Evolutionary conservation across 2,797 vertebrate genomes (phyloP).

Genomic region (Sarcoramphus papa): DNA sequence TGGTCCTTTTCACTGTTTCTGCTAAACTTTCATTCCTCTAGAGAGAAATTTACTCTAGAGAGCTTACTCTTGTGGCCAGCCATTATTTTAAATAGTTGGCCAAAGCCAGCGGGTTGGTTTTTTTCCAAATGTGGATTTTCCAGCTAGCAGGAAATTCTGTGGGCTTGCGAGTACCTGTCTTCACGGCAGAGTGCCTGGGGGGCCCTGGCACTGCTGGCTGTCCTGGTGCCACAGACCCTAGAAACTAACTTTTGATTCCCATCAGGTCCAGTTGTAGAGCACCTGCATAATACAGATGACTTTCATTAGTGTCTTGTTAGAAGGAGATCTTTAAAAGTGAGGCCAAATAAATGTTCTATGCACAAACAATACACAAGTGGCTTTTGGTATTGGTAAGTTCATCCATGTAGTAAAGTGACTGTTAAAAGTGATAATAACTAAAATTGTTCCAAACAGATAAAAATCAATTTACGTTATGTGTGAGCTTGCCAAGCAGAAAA

Average conservation of each 20-base stretch:
- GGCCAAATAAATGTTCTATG: not conserved
- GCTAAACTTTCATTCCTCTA: not conserved
- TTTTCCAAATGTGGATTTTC: not conserved
- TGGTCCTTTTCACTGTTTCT: not conserved
- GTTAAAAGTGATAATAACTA: not conserved
- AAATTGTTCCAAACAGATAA: not conserved
- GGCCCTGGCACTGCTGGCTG: not conserved
- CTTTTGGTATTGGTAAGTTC: not conserved
- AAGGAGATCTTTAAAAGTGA: not conserved
- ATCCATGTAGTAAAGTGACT: not conserved
- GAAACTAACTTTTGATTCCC: not conserved
- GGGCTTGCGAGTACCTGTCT: not conserved
- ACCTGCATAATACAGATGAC: not conserved
- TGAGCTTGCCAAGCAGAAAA: not conserved
- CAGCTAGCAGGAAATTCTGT: not conserved
- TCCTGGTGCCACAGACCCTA: not conserved
- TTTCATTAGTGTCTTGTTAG: not conserved
- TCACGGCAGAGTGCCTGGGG: not conserved
- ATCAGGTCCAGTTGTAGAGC: not conserved
- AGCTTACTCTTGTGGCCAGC: not conserved
- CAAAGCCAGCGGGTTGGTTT: rapidly evolving
- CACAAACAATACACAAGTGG: not conserved
- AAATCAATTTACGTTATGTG: not conserved
- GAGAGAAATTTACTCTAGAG: not conserved
- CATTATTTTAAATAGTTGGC: not conserved